Base-by-base conservation (phyloP, 2,797 vertebrate genomes). In the Epinephelus malabaricus region DNA sequence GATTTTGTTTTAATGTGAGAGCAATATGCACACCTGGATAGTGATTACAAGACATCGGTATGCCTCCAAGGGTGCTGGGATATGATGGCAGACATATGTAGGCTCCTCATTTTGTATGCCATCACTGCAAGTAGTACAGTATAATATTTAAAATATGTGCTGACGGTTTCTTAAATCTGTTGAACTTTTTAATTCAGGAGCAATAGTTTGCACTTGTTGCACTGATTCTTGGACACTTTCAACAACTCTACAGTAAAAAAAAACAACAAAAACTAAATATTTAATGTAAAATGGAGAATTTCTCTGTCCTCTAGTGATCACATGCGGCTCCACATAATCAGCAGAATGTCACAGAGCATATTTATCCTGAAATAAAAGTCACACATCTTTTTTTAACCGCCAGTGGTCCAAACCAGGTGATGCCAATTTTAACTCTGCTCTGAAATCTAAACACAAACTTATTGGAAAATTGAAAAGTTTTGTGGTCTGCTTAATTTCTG, bases 401-500 rank as follows among this genome's bases (percentile, higher is more conserved):
- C 60, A 23, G 19, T 5, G 8, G 19, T 34, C 23, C n/a, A 34
- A 17, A 6, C 5, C 50, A 67, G 51, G 12, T 40, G 25, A 66
- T 61, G 62, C 1, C 27, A 45, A 51, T 43, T 79, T 61, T 58
- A 77, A 40, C 11, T 81, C 19, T 66, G 45, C 38, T 69, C 62
- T 78, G 30, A 53, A 76, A 70, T 34, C 34, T 34, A 74, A 65
- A 65, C 23, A 49, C 2, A 60, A 66, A 87, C 86, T 88, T 82
- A 6, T 43, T 30, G 50, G 47, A 27, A 65, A 83, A 64, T n/a
- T 56, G 21, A 7, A 59, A 90, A 90, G 78, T 92, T 93, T 84
- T 81, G 72, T n/a, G 67, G 76, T 86, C 55, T 65, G 61, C 54
- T 85, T 88, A 85, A 85, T 88, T 90, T 90, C 78, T 84, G 69